Percentiles rank a stretch among this genome's conserved stretches.
These are phyloP conservation scores for Paguma larvata DNA, from an alignment of 2,797 vertebrate genomes.

Conservation along the genomic window DNA sequence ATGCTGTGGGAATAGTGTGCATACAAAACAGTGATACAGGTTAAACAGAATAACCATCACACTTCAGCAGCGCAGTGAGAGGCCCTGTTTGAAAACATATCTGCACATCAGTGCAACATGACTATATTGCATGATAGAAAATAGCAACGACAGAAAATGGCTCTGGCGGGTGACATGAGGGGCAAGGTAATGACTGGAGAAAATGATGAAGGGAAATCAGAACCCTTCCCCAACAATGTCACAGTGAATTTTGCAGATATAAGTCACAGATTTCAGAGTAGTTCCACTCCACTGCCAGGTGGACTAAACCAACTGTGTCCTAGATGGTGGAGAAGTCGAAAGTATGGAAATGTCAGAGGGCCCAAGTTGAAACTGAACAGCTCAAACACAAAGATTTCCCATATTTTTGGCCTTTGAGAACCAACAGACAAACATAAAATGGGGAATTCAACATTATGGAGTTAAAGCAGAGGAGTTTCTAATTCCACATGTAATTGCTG, in stretches of 20 bases:
- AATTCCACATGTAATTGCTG: background rate
- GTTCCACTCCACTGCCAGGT: background rate
- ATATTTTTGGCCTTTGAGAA: constrained; percentile 12
- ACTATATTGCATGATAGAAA: background rate
- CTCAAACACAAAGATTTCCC: background rate
- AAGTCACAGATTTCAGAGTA: background rate
- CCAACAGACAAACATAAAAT: background rate
- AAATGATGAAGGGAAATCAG: background rate
- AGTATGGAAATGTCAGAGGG: background rate
- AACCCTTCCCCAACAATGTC: background rate
- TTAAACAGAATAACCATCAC: background rate
- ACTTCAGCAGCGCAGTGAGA: background rate
- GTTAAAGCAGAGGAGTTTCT: background rate
- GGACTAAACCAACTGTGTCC: background rate
- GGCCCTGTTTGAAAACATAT: background rate
- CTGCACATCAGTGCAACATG: background rate
- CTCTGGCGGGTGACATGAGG: background rate
- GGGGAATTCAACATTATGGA: background rate
- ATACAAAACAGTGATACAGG: background rate
- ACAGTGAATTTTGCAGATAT: background rate
- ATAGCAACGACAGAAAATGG: background rate
- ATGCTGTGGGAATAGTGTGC: background rate
- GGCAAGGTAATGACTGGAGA: background rate
- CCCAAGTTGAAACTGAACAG: background rate
- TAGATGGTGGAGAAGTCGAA: background rate